A percentile compares a stretch with the other conserved stretches of the same genome.
Conservation (phyloP, 2,888 invertebrate genomes). For the Aleiodes leptofemur region DNA sequence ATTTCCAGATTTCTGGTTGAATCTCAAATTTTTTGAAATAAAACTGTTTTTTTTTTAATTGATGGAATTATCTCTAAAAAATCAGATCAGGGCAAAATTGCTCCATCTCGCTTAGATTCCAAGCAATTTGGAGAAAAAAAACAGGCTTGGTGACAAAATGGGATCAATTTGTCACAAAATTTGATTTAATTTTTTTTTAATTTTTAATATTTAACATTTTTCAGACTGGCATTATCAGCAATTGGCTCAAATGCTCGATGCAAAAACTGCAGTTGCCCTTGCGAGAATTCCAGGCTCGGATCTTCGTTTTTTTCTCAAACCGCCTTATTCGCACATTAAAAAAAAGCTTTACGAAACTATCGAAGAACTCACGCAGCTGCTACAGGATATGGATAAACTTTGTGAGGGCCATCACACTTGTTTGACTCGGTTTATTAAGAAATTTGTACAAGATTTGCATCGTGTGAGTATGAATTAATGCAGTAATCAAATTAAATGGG, state of each 20-base stretch:
- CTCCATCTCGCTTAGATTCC: too few species aligned
- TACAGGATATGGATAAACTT: slow-evolving; percentile 63
- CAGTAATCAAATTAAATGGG: slow-evolving; percentile 8
- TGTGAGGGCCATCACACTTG: slow-evolving; percentile 68
- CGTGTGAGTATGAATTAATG: slow-evolving; percentile 62
- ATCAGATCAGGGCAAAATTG: too few species aligned
- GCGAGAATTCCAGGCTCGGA: slow-evolving; percentile 85
- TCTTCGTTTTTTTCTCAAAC: slow-evolving; percentile 84
- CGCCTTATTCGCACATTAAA: slow-evolving; percentile 77
- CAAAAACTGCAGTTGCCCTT: slow-evolving; percentile 85
- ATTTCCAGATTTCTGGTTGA: too few species aligned
- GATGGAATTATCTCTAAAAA: too few species aligned
- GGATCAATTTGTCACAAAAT: too few species aligned
- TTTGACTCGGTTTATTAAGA: slow-evolving; percentile 68
- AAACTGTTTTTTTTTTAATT: too few species aligned
- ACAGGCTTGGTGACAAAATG: too few species aligned
- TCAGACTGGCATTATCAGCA: slow-evolving; percentile 81
- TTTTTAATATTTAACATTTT: too few species aligned
- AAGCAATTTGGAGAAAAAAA: too few species aligned
- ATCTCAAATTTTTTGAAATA: too few species aligned
- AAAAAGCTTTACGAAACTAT: slow-evolving; percentile 72
- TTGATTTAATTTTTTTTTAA: too few species aligned
- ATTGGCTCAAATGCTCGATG: slow-evolving; percentile 88
- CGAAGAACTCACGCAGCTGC: slow-evolving; percentile 64
- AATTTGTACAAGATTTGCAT: slow-evolving; percentile 65